Base-by-base conservation (phyloP, 2,113 vertebrate species). In the Turnix velox region DNA sequence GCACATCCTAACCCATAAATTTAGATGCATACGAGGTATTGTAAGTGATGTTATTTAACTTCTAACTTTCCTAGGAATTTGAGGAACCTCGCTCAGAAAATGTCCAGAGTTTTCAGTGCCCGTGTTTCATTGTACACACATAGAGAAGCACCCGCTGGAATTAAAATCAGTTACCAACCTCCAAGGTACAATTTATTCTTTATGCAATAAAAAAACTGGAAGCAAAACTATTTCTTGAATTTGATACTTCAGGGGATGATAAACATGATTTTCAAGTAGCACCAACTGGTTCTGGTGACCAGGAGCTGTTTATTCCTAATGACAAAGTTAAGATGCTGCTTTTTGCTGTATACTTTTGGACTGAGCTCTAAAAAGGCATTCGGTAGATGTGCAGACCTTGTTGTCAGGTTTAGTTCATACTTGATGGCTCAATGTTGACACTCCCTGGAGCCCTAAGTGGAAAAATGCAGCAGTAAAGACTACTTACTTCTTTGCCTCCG, bases 41-140 rank as follows among this genome's bases (percentile, higher is more conserved):
- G 25, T 48, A 75, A 87, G 14, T 31, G 86, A 90, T 18, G 43
- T 67, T 93, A 81, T 88, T 96, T 85, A 75, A 91, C 37, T 72
- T 83, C 13, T 5, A 51, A n/a, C 2, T 84, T 92, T 84, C 55
- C 52, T 63, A 31, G 46, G 57, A 80, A 71, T 61, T 86, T 84
- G 46, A 78, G 52, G 28, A 81, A 5, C 46, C 10, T 12, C 9
- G 69, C 11, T 88, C 19, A 83, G 28, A 81, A 19, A 65, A 79
- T 31, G 24, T 65, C 31, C 92, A 45, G 40, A n/a, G 30, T 75
- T 93, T 90, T 80, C 23, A 65, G 22, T 49, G 48, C 28, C 71
- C 25, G 4, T 0, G 0, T 67, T 86, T 80, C 42, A 80, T 84
- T 42, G 33, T 62, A 35, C 16, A 17, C 18, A 30, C 8, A 35